A percentile compares a stretch with the other conserved stretches of the same genome.
phyloP scores from a whole-genome alignment of 1,140 invertebrate species.

The Delia radicum region DNA sequence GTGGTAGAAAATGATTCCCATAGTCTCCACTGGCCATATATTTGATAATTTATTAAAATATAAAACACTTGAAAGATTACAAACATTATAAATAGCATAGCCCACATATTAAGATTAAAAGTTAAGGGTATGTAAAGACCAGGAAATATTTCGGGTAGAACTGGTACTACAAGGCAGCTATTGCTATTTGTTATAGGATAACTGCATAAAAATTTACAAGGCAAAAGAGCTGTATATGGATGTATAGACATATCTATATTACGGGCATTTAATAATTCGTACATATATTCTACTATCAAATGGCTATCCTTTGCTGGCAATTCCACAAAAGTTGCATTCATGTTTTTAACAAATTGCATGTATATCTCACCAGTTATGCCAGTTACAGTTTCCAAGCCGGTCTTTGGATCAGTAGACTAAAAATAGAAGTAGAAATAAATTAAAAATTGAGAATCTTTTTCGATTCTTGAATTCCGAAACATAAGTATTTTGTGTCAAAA shows the following conservation, averaged over 20 bases:
- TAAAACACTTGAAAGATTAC: not conserved
- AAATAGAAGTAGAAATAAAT: too few species aligned
- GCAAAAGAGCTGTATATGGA: not conserved
- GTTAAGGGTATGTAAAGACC: not conserved
- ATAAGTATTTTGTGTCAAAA: too few species aligned
- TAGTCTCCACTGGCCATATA: not conserved
- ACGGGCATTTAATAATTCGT: not conserved
- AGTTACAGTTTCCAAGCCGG: not conserved
- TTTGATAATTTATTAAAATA: not conserved
- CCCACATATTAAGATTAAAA: not conserved
- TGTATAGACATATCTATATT: not conserved
- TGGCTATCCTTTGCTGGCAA: not conserved
- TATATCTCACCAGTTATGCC: conserved; percentile 5
- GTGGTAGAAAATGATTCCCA: not conserved
- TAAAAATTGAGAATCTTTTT: too few species aligned
- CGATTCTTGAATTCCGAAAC: too few species aligned
- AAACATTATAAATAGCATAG: not conserved
- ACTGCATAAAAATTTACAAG: not conserved
- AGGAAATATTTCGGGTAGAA: not conserved
- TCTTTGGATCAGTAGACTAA: not conserved
- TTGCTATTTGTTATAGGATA: conserved; percentile 7
- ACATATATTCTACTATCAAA: not conserved
- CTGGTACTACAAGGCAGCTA: not conserved
- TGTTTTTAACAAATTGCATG: not conserved
- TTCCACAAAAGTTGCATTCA: conserved; percentile 6